Evolutionary conservation across 2,113 vertebrate genomes (phyloP).

Genomic region (Cinclus cinclus): DNA sequence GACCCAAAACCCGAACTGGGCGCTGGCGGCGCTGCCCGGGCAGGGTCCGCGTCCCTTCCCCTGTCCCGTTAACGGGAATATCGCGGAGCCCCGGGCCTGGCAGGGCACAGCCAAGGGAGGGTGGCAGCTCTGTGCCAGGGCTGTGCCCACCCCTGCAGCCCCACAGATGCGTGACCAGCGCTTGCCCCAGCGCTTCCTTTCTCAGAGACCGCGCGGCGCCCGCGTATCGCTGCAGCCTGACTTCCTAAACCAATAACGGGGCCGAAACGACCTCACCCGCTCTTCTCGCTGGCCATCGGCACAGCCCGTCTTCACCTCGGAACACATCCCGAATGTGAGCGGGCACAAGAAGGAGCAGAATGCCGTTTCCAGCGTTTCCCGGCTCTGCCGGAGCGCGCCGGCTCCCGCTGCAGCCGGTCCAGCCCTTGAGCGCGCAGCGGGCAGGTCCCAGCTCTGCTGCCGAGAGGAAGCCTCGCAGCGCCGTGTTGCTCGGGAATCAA

Average conservation of each 20-base stretch:
- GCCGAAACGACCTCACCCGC: background rate
- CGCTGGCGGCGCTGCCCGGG: background rate
- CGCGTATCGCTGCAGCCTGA: background rate
- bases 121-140: background rate
- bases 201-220: background rate
- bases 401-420: background rate
- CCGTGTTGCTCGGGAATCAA: background rate
- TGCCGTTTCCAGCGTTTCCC: background rate
- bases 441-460: background rate
- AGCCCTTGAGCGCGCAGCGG: background rate
- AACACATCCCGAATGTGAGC: background rate
- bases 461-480: background rate
- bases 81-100: background rate
- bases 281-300: background rate
- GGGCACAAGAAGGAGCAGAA: background rate
- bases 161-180: background rate
- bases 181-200: background rate
- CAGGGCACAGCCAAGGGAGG: background rate
- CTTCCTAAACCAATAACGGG: background rate
- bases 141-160: rapidly evolving
- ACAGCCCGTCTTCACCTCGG: background rate
- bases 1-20: background rate
- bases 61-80: rapidly evolving
- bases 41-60: background rate
- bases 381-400: background rate